Percentiles rank a stretch among this genome's conserved stretches.
These are phyloP conservation scores for Megaleporinus macrocephalus DNA, from an alignment of 2,113 vertebrate species.

Conservation along the genomic window DNA sequence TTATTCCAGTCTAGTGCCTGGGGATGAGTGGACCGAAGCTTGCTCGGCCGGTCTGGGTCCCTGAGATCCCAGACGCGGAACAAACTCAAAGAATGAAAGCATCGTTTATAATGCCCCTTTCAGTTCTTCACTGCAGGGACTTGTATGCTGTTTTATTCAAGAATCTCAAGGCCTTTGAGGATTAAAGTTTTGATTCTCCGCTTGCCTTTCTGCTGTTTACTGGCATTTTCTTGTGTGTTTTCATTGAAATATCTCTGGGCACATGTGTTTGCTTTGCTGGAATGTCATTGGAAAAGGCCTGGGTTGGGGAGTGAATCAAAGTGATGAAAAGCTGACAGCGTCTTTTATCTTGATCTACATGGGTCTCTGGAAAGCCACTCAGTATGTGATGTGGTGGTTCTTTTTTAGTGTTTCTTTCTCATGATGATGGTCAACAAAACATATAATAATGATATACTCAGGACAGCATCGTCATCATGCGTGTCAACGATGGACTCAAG, in stretches of 20 bases:
- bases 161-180: constrained; percentile 2
- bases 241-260: too few relatives aligned
- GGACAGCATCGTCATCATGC: too few relatives aligned
- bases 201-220: neutral
- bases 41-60: neutral
- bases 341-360: neutral
- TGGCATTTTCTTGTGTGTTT: too few relatives aligned
- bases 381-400: too few relatives aligned
- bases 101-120: neutral
- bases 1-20: neutral
- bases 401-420: too few relatives aligned
- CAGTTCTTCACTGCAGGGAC: neutral
- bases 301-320: constrained; percentile 28
- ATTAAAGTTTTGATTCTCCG: neutral
- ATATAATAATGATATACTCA: too few relatives aligned
- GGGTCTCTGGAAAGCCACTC: neutral
- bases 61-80: too few relatives aligned
- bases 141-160: neutral
- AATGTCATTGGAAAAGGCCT: neutral
- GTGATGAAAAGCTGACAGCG: constrained; percentile 22
- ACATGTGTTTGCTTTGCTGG: neutral
- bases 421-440: too few relatives aligned
- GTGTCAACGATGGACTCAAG: too few relatives aligned
- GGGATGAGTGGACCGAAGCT: neutral
- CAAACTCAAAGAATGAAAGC: neutral